A percentile compares a stretch with the other conserved stretches of the same genome.
These are phyloP conservation scores for Agrochola lychnidis DNA, from an alignment of 2,888 invertebrate genomes.

Conservation along the genomic window DNA sequence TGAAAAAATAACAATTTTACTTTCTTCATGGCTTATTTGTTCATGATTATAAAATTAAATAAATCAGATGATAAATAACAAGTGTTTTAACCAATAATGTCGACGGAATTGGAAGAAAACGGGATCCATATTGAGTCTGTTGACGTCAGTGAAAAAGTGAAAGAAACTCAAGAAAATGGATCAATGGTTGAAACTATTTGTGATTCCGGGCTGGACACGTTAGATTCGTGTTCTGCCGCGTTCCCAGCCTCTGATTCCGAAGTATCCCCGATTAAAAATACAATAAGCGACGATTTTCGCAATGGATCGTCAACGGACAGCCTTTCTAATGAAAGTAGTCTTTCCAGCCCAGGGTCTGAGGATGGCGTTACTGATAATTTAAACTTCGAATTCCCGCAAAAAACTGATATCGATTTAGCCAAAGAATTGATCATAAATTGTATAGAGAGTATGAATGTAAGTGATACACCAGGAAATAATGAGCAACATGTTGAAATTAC, in stretches of 20 bases:
- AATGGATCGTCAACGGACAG: constrained; percentile 41
- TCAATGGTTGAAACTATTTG: constrained; percentile 70
- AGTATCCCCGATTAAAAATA: constrained; percentile 69
- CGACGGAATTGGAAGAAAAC: constrained; percentile 71
- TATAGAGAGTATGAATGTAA: constrained; percentile 38
- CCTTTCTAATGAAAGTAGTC: constrained; percentile 65
- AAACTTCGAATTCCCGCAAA: constrained; percentile 60
- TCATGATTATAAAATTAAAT: constrained; percentile 62
- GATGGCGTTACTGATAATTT: constrained; percentile 62
- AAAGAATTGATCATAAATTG: constrained; percentile 63
- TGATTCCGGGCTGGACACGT: constrained; percentile 80
- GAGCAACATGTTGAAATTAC: constrained; percentile 41
- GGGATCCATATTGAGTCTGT: constrained; percentile 76
- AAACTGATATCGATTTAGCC: constrained; percentile 60
- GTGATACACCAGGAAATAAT: constrained; percentile 25
- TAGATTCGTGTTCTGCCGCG: constrained; percentile 71
- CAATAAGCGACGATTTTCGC: constrained; percentile 51
- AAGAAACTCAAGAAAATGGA: constrained; percentile 81
- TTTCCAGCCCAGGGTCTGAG: constrained; percentile 71
- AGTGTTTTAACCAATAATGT: constrained; percentile 75
- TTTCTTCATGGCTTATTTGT: constrained; percentile 74
- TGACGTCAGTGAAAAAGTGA: constrained; percentile 77
- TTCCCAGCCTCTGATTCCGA: constrained; percentile 73
- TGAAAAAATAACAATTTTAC: constrained; percentile 70
- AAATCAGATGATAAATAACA: constrained; percentile 65